A percentile compares a stretch with the other conserved stretches of the same genome.
Conservation (phyloP, 1,140 invertebrate genomes). For the Phthorimaea operculella region DNA sequence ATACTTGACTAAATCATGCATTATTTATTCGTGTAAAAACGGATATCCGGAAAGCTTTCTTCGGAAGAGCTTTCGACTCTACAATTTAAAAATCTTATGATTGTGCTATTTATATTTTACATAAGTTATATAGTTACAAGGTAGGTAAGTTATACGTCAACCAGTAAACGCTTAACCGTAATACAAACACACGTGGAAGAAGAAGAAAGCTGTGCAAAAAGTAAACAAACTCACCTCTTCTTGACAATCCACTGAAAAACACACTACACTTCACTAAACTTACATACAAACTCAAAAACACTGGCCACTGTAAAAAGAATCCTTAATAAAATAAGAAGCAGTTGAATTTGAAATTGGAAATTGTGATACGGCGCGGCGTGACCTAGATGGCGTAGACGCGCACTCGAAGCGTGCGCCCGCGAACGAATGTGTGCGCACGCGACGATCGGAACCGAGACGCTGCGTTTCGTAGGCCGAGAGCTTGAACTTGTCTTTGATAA, state of each 20-base stretch:
- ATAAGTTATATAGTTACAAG: too few relatives aligned
- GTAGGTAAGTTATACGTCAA: too few relatives aligned
- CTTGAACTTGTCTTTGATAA: too few relatives aligned
- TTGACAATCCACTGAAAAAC: constrained; percentile 9
- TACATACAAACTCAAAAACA: constrained; percentile 3
- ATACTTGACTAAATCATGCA: too few relatives aligned
- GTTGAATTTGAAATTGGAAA: constrained; percentile 20
- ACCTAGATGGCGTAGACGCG: constrained; percentile 33
- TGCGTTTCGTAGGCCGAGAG: neutral
- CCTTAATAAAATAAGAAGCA: neutral
- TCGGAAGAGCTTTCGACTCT: too few relatives aligned
- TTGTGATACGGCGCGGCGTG: constrained; percentile 14
- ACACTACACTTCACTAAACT: constrained; percentile 12
- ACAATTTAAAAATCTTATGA: too few relatives aligned
- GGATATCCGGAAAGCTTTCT: too few relatives aligned
- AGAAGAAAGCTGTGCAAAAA: neutral
- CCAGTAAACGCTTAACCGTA: neutral
- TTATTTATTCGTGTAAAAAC: too few relatives aligned
- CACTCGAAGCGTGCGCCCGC: constrained; percentile 35
- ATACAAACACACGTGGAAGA: neutral
- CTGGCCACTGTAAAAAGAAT: neutral
- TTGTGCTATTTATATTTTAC: too few relatives aligned
- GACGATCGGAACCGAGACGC: neutral
- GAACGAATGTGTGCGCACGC: constrained; percentile 37
- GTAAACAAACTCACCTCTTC: neutral